These are phyloP conservation scores for Sinocyclocheilus rhinocerous DNA, from an alignment of 2,113 vertebrate genomes.

Conservation along the genomic window DNA sequence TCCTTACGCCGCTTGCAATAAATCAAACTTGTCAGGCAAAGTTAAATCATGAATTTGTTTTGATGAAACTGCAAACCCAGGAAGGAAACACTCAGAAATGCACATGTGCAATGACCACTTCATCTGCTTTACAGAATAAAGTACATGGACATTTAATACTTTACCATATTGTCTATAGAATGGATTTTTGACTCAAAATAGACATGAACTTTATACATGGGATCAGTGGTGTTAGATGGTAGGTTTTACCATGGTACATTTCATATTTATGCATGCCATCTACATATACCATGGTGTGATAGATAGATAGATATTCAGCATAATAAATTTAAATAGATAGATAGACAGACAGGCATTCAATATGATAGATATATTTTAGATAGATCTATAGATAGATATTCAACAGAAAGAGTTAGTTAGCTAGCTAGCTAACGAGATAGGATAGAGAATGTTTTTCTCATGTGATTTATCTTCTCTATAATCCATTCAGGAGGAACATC, in stretches of 20 bases:
- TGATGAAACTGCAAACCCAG: not conserved
- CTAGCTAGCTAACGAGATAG: not conserved
- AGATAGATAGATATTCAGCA: not conserved
- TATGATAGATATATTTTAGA: no score
- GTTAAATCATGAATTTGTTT: slow-evolving; percentile 4
- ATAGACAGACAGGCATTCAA: no score
- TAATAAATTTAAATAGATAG: no score
- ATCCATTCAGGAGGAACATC: not conserved
- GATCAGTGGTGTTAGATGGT: not conserved
- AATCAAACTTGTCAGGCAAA: not conserved
- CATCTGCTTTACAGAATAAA: no score
- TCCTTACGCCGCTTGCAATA: not conserved
- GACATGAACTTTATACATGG: not conserved
- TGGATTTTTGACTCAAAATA: not conserved
- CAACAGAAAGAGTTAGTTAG: not conserved
- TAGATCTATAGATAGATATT: not conserved
- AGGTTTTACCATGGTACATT: no score
- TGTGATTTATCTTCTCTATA: not conserved
- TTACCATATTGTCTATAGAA: not conserved
- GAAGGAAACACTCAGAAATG: not conserved
- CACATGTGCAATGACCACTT: not conserved
- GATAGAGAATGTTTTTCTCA: not conserved
- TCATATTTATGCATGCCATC: no score
- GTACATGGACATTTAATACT: not conserved
- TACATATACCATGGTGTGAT: no score